These are phyloP conservation scores for Ardeotis arabs DNA, from an alignment of 2,113 vertebrate genomes.

Conservation along the genomic window DNA sequence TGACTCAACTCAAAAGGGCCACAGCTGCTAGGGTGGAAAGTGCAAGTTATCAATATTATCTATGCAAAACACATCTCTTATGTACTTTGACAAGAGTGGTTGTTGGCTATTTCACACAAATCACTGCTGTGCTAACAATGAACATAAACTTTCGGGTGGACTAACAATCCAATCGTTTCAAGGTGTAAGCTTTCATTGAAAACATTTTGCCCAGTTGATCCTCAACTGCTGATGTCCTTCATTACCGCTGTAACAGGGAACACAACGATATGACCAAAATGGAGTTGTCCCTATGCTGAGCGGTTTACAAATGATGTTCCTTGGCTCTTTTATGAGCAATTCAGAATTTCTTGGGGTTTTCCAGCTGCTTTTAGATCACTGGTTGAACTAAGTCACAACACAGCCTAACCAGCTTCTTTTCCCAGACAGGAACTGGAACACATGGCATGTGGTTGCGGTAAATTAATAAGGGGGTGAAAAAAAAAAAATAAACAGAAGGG, in stretches of 20 bases:
- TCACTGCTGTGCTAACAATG: not conserved
- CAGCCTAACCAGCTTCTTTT: slow-evolving; percentile 37
- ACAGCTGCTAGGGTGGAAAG: not conserved
- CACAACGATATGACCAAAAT: not conserved
- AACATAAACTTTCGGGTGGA: not conserved
- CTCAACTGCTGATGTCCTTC: not conserved
- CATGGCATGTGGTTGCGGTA: slow-evolving; percentile 65
- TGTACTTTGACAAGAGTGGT: not conserved
- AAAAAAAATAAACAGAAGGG: slow-evolving; percentile 59
- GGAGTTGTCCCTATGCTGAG: slow-evolving; percentile 16
- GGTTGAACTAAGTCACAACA: not conserved
- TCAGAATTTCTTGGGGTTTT: slow-evolving; percentile 73
- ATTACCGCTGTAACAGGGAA: not conserved
- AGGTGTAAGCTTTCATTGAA: not conserved
- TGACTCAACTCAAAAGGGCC: not conserved
- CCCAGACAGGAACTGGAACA: slow-evolving; percentile 70
- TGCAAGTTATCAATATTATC: not conserved
- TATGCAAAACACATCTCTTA: not conserved
- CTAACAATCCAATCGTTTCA: not conserved
- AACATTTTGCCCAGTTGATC: not conserved
- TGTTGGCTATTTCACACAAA: not conserved
- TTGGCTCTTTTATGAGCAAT: slow-evolving; percentile 50
- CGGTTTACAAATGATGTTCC: slow-evolving; percentile 38
- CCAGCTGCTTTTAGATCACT: slow-evolving; percentile 51
- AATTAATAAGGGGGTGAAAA: slow-evolving; percentile 61